Conservation (phyloP, 2,797 vertebrate species). For the Premnoplex brunnescens region DNA sequence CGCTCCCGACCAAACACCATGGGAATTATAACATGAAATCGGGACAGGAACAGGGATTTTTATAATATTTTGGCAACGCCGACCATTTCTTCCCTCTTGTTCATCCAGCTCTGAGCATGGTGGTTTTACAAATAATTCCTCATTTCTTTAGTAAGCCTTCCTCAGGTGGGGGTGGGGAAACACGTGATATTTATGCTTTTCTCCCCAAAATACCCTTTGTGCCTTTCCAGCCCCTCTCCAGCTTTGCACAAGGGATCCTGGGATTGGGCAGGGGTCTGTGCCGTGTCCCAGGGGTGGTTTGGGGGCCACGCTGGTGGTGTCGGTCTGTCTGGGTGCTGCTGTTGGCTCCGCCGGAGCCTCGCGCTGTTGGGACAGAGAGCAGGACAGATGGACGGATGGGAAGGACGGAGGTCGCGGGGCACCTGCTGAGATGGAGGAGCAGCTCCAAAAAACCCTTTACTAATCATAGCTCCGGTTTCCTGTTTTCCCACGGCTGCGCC, state of each 20-base stretch:
- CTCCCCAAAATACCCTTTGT: neutral
- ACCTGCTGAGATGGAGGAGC: constrained; percentile 19
- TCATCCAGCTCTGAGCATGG: neutral
- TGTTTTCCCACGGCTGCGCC: constrained; percentile 26
- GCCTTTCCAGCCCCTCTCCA: neutral
- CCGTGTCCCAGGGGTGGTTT: accelerated
- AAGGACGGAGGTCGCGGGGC: neutral
- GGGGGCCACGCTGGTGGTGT: accelerated
- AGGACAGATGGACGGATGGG: neutral
- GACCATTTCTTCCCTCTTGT: neutral
- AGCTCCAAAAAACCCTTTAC: constrained; percentile 36
- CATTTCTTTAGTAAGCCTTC: neutral
- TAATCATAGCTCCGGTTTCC: constrained; percentile 33
- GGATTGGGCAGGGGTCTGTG: neutral
- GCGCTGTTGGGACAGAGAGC: accelerated
- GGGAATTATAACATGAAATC: neutral
- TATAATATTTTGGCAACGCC: neutral
- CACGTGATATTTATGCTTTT: neutral
- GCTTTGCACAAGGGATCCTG: neutral
- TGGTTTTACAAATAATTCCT: neutral
- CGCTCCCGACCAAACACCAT: neutral
- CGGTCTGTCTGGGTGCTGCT: neutral
- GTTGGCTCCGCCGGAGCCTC: neutral
- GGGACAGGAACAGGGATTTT: neutral
- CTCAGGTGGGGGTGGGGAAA: neutral